Conservation (phyloP, 2,888 invertebrate species). For the Onthophagus sagittarius region DNA sequence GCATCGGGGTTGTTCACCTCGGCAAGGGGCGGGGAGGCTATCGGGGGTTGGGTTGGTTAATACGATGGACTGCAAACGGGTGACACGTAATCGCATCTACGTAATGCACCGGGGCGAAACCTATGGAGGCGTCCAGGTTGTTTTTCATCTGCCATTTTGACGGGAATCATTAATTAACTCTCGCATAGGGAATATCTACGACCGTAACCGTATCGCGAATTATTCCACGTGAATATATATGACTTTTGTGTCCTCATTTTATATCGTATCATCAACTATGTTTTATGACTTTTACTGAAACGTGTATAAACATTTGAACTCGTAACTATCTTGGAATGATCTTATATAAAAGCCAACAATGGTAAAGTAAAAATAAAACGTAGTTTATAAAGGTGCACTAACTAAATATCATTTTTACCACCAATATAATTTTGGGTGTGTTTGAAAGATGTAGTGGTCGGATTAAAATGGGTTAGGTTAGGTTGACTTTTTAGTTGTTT, state of each 20-base stretch:
- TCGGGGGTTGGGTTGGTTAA: neutral
- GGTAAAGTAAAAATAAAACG: too few species aligned
- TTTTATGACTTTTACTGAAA: neutral
- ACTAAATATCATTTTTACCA: too few species aligned
- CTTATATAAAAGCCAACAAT: too few species aligned
- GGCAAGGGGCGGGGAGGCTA: neutral
- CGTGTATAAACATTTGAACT: too few species aligned
- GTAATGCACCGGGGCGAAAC: neutral
- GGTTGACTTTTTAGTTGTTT: too few species aligned
- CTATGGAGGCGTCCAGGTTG: neutral
- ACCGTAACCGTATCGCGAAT: neutral
- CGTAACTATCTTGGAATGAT: too few species aligned
- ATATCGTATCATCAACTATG: neutral
- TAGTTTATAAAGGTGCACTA: too few species aligned
- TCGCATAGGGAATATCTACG: neutral
- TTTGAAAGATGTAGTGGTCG: too few species aligned
- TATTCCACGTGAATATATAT: neutral
- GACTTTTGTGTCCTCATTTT: neutral
- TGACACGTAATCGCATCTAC: neutral
- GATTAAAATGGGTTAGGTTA: too few species aligned
- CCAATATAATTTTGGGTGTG: too few species aligned
- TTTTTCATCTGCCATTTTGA: neutral
- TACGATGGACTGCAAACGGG: neutral
- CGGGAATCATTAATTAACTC: neutral
- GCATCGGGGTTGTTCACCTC: neutral